Conservation (phyloP, 2,113 vertebrate species). For the Laticauda colubrina region DNA sequence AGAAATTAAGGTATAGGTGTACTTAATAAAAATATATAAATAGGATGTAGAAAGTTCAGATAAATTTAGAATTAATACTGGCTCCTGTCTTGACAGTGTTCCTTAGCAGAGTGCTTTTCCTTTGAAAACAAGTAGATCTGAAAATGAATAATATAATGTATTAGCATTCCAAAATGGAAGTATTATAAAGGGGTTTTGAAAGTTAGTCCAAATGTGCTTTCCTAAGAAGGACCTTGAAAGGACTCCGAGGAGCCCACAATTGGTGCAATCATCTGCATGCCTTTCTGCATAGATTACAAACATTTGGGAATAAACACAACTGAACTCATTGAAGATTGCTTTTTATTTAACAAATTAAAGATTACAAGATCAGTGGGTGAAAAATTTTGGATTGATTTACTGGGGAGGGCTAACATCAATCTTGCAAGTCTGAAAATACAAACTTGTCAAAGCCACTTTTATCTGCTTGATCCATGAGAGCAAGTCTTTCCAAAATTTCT, state of each 20-base stretch:
- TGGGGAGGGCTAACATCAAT: too few relatives aligned
- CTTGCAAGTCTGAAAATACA: too few relatives aligned
- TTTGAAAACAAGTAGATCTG: constrained; percentile 4
- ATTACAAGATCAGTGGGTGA: not conserved
- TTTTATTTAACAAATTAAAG: not conserved
- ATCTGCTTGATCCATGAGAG: too few relatives aligned
- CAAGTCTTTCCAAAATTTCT: too few relatives aligned
- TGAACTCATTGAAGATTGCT: not conserved
- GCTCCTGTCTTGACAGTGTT: constrained; percentile 13
- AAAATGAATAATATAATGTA: not conserved
- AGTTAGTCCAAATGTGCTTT: not conserved
- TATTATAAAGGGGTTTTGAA: constrained; percentile 19
- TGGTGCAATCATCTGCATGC: not conserved
- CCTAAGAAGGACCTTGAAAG: not conserved
- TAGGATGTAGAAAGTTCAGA: not conserved
- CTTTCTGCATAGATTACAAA: not conserved
- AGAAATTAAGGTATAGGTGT: not conserved
- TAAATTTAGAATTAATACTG: constrained; percentile 11
- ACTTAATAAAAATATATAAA: constrained; percentile 12
- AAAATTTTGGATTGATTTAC: not conserved
- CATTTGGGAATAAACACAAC: not conserved
- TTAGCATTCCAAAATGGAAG: not conserved
- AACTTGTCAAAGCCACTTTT: too few relatives aligned
- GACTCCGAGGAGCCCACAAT: not conserved
- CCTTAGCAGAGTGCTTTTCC: rapidly evolving